phyloP scores from a whole-genome alignment of 35 echinoderm and acorn worm genomes.

The Chiridota heheva region DNA sequence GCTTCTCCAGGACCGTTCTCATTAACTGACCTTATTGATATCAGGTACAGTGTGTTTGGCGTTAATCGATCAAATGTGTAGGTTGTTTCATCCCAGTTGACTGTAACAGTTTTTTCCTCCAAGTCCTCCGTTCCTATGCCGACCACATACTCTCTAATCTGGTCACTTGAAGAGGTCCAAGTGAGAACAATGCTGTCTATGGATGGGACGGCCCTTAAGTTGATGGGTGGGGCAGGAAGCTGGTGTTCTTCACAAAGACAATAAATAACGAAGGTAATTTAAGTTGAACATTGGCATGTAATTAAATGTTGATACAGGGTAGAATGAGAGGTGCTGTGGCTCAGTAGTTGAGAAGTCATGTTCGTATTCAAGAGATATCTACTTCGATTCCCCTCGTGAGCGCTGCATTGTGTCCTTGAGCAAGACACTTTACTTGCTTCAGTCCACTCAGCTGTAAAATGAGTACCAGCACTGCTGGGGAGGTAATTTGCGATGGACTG shows the following conservation, averaged over 20 bases:
- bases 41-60: slow-evolving; percentile 23
- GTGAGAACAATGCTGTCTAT: slow-evolving; percentile 18
- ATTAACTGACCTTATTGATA: slow-evolving; percentile 24
- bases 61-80: slow-evolving; percentile 12
- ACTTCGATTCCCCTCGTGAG: no score
- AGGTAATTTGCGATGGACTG: no score
- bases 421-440: no score
- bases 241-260: slow-evolving; percentile 24
- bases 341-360: no score
- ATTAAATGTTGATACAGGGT: no score
- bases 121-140: slow-evolving; percentile 26
- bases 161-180: slow-evolving; percentile 12
- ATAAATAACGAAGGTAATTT: not conserved
- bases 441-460: no score
- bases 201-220: not conserved
- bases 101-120: slow-evolving; percentile 2
- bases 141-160: slow-evolving; percentile 9
- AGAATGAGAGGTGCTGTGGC: no score
- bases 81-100: slow-evolving; percentile 36
- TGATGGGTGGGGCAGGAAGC: not conserved
- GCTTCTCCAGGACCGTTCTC: slow-evolving; percentile 33
- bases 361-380: no score
- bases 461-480: no score
- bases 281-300: not conserved
- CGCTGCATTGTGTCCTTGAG: no score